Base-by-base conservation (phyloP, 2,797 vertebrate species). In the Staurois parvus region DNA sequence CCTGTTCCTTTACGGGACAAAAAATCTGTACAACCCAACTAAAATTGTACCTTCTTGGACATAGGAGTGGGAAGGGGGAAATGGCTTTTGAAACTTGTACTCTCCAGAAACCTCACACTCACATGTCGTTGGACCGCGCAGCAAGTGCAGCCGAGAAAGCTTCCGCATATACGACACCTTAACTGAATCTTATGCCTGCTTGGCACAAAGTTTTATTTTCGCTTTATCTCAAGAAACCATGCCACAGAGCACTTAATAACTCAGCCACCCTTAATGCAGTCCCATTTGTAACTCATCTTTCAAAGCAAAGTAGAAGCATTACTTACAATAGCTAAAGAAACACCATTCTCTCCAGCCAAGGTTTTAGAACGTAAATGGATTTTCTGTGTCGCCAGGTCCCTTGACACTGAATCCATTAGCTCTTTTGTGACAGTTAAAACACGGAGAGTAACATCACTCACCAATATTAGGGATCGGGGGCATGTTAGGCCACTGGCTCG, bases 401-500 rank as follows among this genome's bases (percentile, higher is more conserved):
- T 76, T 72, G 83, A 72, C 83, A 84, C 75, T 52, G 7, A 66
- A 64, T 84, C 83, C 83, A 84, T 84, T 84, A 79, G 83, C 83
- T 84, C 76, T 79, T 84, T 62, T 84, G 76, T 84, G 83, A 78
- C 76, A 79, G 48, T 37, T 37, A 30, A 37, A 24, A 21, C 30
- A n/a, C 48, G 6, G 74, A 42, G 32, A 77, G 82, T 68, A 62
- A 72, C 76, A 28, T 72, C 48, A 45, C 75, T 77, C 74, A 79
- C 67, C 34, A n/a, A 52, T 69, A 69, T 69, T 29, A 64, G 32
- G 72, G 81, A 75, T 52, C 42, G 26, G 72, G 52, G 62, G 70
- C 72, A 28, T 21, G 40, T 76, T 67, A 76, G 72, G 62, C 81
- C 72, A 66, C 62, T 0, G 52, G 7, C 62, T 45, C 59, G 3